Conservation (phyloP, 2,797 vertebrate genomes). For the Alosa sapidissima region DNA sequence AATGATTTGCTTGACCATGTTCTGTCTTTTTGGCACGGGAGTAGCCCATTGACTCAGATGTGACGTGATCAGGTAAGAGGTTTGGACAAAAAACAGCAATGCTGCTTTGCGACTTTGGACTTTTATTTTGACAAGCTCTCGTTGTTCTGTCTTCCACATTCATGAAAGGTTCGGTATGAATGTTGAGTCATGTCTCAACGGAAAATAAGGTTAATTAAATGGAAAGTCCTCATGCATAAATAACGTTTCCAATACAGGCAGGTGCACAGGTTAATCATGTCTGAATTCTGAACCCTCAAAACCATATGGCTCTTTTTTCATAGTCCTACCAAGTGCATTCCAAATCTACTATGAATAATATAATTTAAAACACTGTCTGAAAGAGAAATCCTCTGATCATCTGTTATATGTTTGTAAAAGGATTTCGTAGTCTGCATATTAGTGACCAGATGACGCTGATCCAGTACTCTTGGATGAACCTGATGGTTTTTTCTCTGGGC, state of each 20-base stretch:
- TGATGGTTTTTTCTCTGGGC: conserved; percentile 95
- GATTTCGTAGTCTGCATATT: conserved; percentile 94
- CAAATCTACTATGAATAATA: not conserved
- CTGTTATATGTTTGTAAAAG: conserved; percentile 64
- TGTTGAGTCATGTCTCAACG: not conserved
- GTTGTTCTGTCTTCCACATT: too few species aligned
- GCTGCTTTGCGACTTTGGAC: too few species aligned
- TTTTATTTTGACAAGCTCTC: too few species aligned
- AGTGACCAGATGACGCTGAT: conserved; percentile 98
- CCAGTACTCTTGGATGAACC: conserved; percentile 98
- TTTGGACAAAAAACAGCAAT: too few species aligned
- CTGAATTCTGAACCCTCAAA: not conserved
- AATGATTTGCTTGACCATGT: too few species aligned
- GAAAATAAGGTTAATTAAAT: not conserved
- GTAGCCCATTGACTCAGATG: too few species aligned
- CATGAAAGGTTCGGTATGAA: too few species aligned
- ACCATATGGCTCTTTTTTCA: not conserved
- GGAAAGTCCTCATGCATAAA: not conserved
- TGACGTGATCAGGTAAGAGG: too few species aligned
- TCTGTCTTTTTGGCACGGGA: too few species aligned
- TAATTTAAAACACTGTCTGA: not conserved
- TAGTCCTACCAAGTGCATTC: not conserved
- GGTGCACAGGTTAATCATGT: not conserved
- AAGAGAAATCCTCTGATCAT: not conserved
- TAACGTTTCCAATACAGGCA: not conserved